phyloP scores from a whole-genome alignment of 2,113 vertebrate species.

The Sceloporus tristichus region DNA sequence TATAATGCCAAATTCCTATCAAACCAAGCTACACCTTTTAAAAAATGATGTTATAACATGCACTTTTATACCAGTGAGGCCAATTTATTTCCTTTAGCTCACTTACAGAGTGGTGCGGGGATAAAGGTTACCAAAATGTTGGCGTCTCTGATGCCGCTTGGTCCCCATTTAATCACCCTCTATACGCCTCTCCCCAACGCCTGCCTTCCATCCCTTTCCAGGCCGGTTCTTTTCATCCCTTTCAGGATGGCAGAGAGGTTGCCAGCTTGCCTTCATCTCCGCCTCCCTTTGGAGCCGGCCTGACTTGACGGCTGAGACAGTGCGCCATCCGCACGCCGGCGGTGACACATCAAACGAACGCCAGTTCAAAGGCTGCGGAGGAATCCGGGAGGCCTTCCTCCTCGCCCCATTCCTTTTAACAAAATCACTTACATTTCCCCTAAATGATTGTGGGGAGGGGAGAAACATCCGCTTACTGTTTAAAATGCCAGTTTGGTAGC shows the following conservation, averaged over 20 bases:
- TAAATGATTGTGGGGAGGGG: constrained; percentile 3
- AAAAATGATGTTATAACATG: too few relatives aligned
- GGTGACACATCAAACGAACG: constrained; percentile 11
- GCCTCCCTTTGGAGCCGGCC: constrained; percentile 10
- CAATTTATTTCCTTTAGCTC: too few relatives aligned
- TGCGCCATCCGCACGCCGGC: neutral
- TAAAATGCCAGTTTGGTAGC: neutral
- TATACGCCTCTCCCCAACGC: neutral
- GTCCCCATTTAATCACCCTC: neutral
- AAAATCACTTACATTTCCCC: constrained; percentile 10
- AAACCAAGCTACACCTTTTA: too few relatives aligned
- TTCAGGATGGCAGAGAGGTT: neutral
- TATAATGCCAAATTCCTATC: too few relatives aligned
- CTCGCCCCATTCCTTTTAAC: neutral
- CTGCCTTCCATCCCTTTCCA: neutral
- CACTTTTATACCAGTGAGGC: too few relatives aligned
- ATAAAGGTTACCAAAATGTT: neutral
- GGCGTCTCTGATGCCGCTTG: neutral
- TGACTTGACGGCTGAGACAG: neutral
- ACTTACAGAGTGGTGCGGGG: too few relatives aligned
- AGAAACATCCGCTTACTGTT: neutral
- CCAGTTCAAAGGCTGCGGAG: constrained; percentile 26
- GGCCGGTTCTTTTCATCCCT: constrained; percentile 5
- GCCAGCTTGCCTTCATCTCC: constrained; percentile 24
- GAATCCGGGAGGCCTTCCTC: neutral